A percentile compares a stretch with the other conserved stretches of the same genome.
phyloP scores from a whole-genome alignment of 2,797 vertebrate genomes.

The Sebastes hopkinsi region DNA sequence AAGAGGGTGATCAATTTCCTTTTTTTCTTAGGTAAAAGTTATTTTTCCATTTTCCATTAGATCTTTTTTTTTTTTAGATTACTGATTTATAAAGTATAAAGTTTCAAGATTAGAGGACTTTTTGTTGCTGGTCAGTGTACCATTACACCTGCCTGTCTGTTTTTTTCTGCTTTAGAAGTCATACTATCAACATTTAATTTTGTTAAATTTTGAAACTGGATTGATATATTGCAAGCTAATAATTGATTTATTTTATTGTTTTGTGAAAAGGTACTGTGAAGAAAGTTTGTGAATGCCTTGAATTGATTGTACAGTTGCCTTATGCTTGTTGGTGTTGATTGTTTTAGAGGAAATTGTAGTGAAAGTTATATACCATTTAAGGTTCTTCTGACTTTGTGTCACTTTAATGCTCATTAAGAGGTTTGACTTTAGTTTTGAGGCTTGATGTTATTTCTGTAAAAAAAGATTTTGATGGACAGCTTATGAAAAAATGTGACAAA shows the following conservation, averaged over 20 bases:
- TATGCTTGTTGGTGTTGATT: conserved; percentile 29
- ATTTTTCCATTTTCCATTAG: background rate
- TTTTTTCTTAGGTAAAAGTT: background rate
- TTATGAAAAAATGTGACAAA: conserved; percentile 66
- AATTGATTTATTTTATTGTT: conserved; percentile 28
- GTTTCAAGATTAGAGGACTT: background rate
- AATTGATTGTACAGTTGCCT: conserved; percentile 27
- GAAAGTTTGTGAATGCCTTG: conserved; percentile 23
- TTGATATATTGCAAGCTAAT: conserved; percentile 1
- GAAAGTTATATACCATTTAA: conserved; percentile 1
- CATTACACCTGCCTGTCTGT: background rate
- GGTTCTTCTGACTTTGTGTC: conserved; percentile 21
- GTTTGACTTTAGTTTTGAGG: conserved; percentile 25
- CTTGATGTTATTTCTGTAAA: conserved; percentile 38
- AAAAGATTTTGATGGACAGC: conserved; percentile 52
- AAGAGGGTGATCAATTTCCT: background rate
- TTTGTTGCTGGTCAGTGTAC: background rate
- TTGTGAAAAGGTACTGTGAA: conserved; percentile 49
- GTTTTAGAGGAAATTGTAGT: conserved; percentile 32
- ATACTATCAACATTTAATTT: background rate
- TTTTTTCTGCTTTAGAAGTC: conserved; percentile 8
- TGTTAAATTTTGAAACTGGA: conserved; percentile 10
- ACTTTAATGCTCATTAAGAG: conserved; percentile 7
- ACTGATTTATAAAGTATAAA: background rate
- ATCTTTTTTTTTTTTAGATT: background rate